Evolutionary conservation across 2,888 invertebrate genomes (phyloP), one percentile per base, ranked within the genome.

Genomic region (Meliscaeva auricollis): DNA sequence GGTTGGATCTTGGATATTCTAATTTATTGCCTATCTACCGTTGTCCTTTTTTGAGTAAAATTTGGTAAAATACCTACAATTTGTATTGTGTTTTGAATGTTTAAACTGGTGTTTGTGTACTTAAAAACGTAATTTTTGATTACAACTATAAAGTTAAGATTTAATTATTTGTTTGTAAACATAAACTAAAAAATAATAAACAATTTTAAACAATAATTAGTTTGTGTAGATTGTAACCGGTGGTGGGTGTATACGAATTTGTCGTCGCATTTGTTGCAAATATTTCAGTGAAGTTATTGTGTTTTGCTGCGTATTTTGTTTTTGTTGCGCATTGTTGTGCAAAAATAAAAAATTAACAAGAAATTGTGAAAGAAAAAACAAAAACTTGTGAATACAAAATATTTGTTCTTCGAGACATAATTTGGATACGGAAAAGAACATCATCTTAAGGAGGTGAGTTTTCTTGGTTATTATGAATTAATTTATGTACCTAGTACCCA

Each of bases 161-260:
- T n/a, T 20, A 38, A 58, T 17, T 38, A 22, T 32, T 77, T 60
- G n/a, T 13, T 46, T 56, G 64, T 26, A 44, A 46, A 50, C n/a
- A 41, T 54, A 32, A 54, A 70, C 35, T 56, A 54, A 62, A n/a
- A 69, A 30, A 41, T 8, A 22, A 32, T 26, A 50, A 46, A 77
- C 26, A 52, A 22, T 56, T n/a, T 26, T 62, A 52, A 78, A 70
- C 22, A 52, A 64, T 56, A 52, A 44, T 50, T 62, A 22, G 46
- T 35, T 15, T 15, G 15, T 62, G 32, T 48, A 48, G 68, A 56
- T 58, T 15, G n/a, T n/a, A n/a, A n/a, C n/a, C n/a, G n/a, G n/a
- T n/a, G n/a, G n/a, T n/a, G n/a, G n/a, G n/a, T n/a, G n/a, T n/a
- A n/a, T n/a, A 15, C n/a, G 30, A 54, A 54, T 54, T 54, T 58